Evolutionary conservation across 2,888 invertebrate species (phyloP), one percentile per base, ranked within the genome.

Genomic region (Cryptocheilus praepositus): DNA sequence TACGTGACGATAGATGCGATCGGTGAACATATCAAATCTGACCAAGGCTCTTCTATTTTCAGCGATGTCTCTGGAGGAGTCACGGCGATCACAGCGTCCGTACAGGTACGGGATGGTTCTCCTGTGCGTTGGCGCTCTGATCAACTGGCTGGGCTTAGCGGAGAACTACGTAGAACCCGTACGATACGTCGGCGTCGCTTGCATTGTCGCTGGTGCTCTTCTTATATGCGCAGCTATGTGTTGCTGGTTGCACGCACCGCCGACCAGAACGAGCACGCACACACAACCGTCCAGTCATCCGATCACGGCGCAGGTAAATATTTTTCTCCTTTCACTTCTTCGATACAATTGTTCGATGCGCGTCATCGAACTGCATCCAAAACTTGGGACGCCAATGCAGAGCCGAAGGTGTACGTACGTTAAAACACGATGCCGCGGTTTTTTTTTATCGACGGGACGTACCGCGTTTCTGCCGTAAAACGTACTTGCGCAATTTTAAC

Each of bases 221-320:
- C 92, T 94, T 81, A 93, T 94, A 81, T 93, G 93, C 84, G 92
- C 93, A 22, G 93, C 93, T 64, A 93, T 94, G 93, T 94, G 93
- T 87, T 93, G 93, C 88, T 94, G 94, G 94, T 90, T 93, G 79
- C 92, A 88, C 73, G 84, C 88, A 65, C 87, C 88, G 21, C 87
- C 88, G 73, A 81, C 84, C 53, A 80, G 86, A 69, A 76, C 86
- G 55, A 83, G 77, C 55, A 74, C 82, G 19, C 85, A 86, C 56
- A 73, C 82, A 4, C 85, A 85, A 59, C 81, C 83, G 52, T 58
- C 81, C 3, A 81, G 76, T 69, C 86, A 87, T 81, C 85, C 87
- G 36, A 84, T 86, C 73, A 87, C 88, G 19, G 87, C 88, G 53
- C 87, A 87, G 84, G 88, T 88, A 82, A 77, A 65, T 67, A 44